Evolutionary conservation across 2,797 vertebrate species (phyloP).

Genomic region (Oceanodroma leucorhoa): DNA sequence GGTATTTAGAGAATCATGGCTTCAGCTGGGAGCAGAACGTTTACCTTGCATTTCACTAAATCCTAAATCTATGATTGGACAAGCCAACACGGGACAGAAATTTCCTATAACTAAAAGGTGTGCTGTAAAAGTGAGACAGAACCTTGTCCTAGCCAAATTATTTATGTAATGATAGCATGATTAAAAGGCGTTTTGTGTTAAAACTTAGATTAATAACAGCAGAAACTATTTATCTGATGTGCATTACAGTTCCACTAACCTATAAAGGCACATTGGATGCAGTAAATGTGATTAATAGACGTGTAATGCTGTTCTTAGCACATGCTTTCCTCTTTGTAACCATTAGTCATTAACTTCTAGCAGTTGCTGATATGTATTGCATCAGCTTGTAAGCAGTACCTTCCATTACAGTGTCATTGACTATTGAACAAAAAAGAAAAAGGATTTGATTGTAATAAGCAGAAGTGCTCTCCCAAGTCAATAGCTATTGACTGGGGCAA

Average conservation of each 20-base stretch:
- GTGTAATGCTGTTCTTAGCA: slow-evolving; percentile 52
- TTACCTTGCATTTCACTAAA: not conserved
- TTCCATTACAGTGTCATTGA: slow-evolving; percentile 54
- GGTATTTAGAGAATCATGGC: not conserved
- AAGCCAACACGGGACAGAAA: not conserved
- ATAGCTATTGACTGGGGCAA: slow-evolving; percentile 24
- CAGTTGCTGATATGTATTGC: slow-evolving; percentile 31
- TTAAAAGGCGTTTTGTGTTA: slow-evolving; percentile 42
- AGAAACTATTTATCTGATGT: slow-evolving; percentile 57
- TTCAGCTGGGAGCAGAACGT: not conserved
- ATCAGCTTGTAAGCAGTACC: slow-evolving; percentile 54
- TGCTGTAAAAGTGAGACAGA: not conserved
- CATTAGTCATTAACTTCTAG: slow-evolving; percentile 52
- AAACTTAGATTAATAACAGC: slow-evolving; percentile 41
- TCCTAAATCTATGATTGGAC: not conserved
- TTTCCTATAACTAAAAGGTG: not conserved
- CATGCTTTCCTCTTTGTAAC: slow-evolving; percentile 41
- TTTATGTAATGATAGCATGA: slow-evolving; percentile 11
- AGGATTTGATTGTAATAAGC: slow-evolving; percentile 28
- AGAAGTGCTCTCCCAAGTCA: slow-evolving; percentile 31
- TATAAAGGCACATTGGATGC: slow-evolving; percentile 21
- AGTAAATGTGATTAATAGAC: slow-evolving; percentile 53
- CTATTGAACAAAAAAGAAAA: slow-evolving; percentile 46
- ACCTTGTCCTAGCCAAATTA: not conserved
- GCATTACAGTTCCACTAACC: slow-evolving; percentile 36